phyloP scores from a whole-genome alignment of 2,797 vertebrate species.

The Podarcis lilfordi region DNA sequence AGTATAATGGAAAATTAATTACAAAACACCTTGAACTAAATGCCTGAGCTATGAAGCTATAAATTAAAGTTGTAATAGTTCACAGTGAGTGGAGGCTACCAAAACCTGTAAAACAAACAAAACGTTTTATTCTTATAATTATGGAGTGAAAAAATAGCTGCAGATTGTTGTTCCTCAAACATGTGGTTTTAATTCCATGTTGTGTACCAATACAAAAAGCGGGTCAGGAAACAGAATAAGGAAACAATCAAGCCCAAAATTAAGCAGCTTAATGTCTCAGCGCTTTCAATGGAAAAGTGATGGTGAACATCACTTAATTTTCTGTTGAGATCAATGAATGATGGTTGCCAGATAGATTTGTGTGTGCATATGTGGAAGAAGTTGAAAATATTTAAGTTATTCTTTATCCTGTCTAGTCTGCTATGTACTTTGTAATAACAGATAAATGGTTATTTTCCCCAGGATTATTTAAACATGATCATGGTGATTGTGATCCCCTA shows the following conservation, averaged over 20 bases:
- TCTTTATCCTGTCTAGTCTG: not conserved
- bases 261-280: not conserved
- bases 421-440: not conserved
- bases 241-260: not conserved
- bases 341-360: not conserved
- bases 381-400: not conserved
- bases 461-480: not conserved
- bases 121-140: not conserved
- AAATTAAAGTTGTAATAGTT: not conserved
- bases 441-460: not conserved
- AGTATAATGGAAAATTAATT: not conserved
- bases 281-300: not conserved
- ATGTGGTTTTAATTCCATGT: not conserved
- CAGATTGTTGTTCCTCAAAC: not conserved
- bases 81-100: not conserved
- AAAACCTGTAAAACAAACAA: not conserved
- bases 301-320: not conserved
- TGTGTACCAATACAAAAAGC: not conserved
- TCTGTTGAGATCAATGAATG: not conserved
- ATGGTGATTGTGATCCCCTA: too few species aligned
- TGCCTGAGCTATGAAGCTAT: too few species aligned
- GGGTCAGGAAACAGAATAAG: not conserved
- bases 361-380: too few species aligned
- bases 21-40: not conserved
- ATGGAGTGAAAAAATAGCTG: not conserved